phyloP scores from a whole-genome alignment of 2,797 vertebrate species.

The Myotis findleyi region DNA sequence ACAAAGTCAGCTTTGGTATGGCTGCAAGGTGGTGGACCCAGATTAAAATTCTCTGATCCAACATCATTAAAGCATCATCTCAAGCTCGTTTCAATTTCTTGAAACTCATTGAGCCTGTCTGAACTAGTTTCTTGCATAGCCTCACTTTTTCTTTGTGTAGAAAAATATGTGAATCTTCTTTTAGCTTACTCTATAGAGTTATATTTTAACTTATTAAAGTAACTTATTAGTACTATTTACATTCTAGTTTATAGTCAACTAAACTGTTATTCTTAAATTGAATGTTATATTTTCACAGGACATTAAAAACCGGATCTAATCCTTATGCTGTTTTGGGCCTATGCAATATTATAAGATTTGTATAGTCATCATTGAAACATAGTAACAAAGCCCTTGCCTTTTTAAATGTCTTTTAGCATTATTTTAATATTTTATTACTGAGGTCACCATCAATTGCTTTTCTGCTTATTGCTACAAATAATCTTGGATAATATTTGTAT shows the following conservation, averaged over 20 bases:
- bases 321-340: neutral
- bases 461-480: neutral
- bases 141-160: neutral
- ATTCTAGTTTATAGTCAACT: neutral
- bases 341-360: neutral
- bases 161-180: neutral
- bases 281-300: neutral
- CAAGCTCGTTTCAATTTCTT: neutral
- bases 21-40: neutral
- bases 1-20: neutral
- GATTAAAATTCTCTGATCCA: neutral
- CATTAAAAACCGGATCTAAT: neutral
- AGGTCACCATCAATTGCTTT: neutral
- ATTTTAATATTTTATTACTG: constrained; percentile 15
- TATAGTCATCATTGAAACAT: neutral
- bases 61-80: neutral
- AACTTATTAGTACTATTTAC: neutral
- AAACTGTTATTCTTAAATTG: neutral
- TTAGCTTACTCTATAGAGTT: neutral
- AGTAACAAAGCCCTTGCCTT: neutral
- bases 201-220: neutral
- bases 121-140: neutral
- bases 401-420: neutral
- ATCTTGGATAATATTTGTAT: neutral
- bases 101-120: neutral